Evolutionary conservation across 2,797 vertebrate genomes (phyloP).

Genomic region (Hapalemur alaotrensis): DNA sequence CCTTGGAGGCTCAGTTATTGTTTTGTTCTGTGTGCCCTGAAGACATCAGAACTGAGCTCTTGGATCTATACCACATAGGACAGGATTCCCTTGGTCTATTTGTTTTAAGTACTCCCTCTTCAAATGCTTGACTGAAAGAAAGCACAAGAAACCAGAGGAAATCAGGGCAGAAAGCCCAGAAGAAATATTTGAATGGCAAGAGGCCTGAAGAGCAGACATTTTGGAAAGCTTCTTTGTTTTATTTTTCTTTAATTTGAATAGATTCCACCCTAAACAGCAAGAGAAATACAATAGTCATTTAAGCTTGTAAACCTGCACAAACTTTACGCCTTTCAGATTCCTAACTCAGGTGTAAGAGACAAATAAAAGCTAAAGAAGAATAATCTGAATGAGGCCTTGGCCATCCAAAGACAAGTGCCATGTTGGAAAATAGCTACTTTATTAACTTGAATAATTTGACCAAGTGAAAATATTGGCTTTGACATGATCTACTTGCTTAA

Average conservation of each 20-base stretch:
- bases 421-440: background rate
- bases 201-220: background rate
- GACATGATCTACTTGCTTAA: background rate
- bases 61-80: background rate
- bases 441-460: background rate
- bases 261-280: background rate
- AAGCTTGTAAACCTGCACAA: background rate
- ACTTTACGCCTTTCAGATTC: background rate
- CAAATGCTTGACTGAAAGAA: slow-evolving; percentile 23
- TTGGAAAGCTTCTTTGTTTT: background rate
- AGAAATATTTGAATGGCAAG: background rate
- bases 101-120: background rate
- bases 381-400: background rate
- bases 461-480: background rate
- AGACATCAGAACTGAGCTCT: background rate
- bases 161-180: background rate
- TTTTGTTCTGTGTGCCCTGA: background rate
- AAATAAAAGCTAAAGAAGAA: background rate
- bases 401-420: background rate
- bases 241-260: background rate
- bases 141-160: background rate
- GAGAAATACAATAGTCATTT: background rate
- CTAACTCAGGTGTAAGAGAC: background rate
- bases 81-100: background rate
- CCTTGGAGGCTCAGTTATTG: background rate